Percentiles rank a stretch among this genome's conserved stretches.
Evolutionary conservation across 2,888 invertebrate genomes (phyloP).

Genomic region (Nomada ferruginata): DNA sequence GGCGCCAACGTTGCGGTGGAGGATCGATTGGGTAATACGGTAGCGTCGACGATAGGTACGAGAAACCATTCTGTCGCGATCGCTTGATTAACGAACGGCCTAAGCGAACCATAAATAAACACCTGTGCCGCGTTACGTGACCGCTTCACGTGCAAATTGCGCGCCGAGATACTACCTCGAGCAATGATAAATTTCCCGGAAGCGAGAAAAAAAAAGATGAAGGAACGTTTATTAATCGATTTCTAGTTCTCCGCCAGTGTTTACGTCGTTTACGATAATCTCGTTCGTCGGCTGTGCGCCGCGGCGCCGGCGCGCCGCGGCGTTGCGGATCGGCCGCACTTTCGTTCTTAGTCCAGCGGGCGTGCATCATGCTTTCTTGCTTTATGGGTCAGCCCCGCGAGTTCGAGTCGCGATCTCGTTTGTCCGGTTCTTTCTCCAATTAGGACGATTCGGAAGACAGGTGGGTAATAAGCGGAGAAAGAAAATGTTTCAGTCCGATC

Average conservation of each 20-base stretch:
- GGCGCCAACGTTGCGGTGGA: no score
- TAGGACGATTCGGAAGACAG: conserved; percentile 27
- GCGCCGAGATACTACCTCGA: conserved; percentile 53
- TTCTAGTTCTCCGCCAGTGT: conserved; percentile 19
- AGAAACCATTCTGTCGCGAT: conserved; percentile 39
- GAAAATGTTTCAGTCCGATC: conserved; percentile 2
- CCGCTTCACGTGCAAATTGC: conserved; percentile 61
- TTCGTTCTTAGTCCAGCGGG: conserved; percentile 40
- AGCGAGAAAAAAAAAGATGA: conserved; percentile 24
- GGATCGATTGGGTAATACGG: conserved; percentile 32
- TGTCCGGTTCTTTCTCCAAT: conserved; percentile 49
- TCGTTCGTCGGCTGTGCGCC: background rate
- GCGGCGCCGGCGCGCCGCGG: background rate
- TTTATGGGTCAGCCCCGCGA: conserved; percentile 62
- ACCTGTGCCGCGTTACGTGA: conserved; percentile 49
- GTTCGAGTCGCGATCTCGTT: conserved; percentile 48
- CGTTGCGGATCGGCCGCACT: conserved; percentile 42
- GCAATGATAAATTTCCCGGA: conserved; percentile 54
- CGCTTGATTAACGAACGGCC: conserved; percentile 47
- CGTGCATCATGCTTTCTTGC: conserved; percentile 65
- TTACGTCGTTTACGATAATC: conserved; percentile 27
- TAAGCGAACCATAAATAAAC: conserved; percentile 43
- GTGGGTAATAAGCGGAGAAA: conserved; percentile 1
- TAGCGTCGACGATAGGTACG: conserved; percentile 19
- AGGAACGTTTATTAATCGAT: conserved; percentile 42